phyloP scores from a whole-genome alignment of 2,113 vertebrate genomes.

The Recurvirostra avosetta region DNA sequence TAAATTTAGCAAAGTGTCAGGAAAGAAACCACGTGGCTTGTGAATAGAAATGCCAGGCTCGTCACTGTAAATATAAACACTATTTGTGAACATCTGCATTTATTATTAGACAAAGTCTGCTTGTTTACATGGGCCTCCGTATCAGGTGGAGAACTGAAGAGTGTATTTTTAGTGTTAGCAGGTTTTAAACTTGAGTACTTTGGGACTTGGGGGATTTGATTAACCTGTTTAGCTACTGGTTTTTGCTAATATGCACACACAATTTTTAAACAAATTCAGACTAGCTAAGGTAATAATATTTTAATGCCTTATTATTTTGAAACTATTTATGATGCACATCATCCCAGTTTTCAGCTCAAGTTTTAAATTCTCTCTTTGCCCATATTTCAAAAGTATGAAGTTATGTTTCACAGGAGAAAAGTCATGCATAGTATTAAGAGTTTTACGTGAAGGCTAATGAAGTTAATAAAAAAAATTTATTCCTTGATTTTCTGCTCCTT shows the following conservation, averaged over 20 bases:
- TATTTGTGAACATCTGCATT: constrained; percentile 19
- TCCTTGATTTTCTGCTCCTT: neutral
- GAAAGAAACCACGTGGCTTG: neutral
- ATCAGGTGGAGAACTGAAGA: neutral
- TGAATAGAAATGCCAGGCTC: neutral
- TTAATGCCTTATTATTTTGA: neutral
- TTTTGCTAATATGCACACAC: neutral
- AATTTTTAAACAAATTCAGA: neutral
- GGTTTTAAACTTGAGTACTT: neutral
- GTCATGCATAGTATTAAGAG: neutral
- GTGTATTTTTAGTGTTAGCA: neutral
- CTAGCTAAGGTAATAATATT: neutral
- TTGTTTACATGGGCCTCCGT: neutral
- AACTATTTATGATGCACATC: neutral
- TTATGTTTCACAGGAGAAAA: neutral
- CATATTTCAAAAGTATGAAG: neutral
- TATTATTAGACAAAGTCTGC: neutral
- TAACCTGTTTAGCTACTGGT: neutral
- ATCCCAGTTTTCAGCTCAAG: neutral
- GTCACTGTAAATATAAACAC: neutral
- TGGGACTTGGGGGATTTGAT: neutral
- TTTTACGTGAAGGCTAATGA: neutral
- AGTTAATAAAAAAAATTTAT: neutral
- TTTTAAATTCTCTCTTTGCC: neutral
- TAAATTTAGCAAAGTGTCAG: neutral